Evolutionary conservation across 2,888 invertebrate species (phyloP).

Genomic region (Chorisops tibialis): DNA sequence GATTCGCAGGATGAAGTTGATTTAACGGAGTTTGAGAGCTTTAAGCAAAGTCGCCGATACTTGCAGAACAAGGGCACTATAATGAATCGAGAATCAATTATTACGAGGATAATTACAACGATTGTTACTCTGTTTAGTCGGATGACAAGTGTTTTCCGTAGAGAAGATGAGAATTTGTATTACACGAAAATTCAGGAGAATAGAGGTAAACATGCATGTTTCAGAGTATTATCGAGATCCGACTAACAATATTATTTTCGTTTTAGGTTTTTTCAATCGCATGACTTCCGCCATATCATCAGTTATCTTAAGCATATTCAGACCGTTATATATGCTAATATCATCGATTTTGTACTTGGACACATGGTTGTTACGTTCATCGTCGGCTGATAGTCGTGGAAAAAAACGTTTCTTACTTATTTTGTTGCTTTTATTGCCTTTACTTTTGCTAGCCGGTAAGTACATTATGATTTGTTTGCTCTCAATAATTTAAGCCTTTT

Average conservation of each 20-base stretch:
- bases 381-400: constrained; percentile 41
- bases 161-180: not conserved
- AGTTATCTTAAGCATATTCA: constrained; percentile 39
- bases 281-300: constrained; percentile 38
- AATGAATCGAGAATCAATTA: constrained; percentile 17
- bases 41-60: not conserved
- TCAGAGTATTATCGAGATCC: too few species aligned
- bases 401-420: constrained; percentile 47
- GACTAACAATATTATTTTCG: too few species aligned
- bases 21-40: constrained; percentile 1
- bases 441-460: constrained; percentile 60
- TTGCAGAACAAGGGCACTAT: not conserved
- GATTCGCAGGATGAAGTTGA: constrained; percentile 51
- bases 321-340: constrained; percentile 44
- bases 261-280: constrained; percentile 40
- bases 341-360: constrained; percentile 48
- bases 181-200: constrained; percentile 3
- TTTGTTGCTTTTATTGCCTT: constrained; percentile 55
- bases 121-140: constrained; percentile 21
- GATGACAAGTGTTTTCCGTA: constrained; percentile 8
- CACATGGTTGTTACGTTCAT: constrained; percentile 45
- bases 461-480: constrained; percentile 32
- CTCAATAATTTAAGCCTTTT: not conserved
- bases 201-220: too few species aligned
- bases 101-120: constrained; percentile 21